Evolutionary conservation across 2,888 invertebrate species (phyloP), one percentile per base, ranked within the genome.

Genomic region (Rhagium mordax): DNA sequence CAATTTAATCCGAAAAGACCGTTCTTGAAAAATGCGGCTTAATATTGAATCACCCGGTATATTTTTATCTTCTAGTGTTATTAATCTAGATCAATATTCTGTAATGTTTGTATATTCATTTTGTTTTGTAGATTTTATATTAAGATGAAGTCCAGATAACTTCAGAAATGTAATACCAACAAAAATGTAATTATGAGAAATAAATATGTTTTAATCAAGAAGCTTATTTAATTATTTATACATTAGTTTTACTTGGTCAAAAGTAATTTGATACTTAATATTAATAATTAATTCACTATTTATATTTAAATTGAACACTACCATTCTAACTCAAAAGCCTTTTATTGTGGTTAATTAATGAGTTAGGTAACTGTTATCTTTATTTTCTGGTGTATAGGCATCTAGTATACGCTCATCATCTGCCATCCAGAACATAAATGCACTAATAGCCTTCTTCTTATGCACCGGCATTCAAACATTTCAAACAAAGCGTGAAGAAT

Each of bases 351-450:
- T 53, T 65, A 53, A 65, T 65, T 53, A 65, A 65, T 7, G 53
- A 65, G 53, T 53, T 27, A 18, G 33, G 16, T 53, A 53, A 65
- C 53, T 65, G 65, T 65, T 65, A 65, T 65, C 65, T 65, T 53
- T 33, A 53, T 65, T 65, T 65, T 65, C 51, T 65, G 65, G 65
- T 65, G 53, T 53, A 53, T 33, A 29, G 27, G n/a, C 65, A 65
- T 65, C 33, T 65, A 65, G 65, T 53, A 16, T 65, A 51, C 65
- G 65, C 65, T 65, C 65, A 65, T 65, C 65, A 65, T 53, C 65
- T 65, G 65, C 65, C 65, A 65, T 65, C 33, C 65, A 65, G 65
- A 65, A 65, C 65, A 64, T 21, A 59, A 59, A 33, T 33, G 18
- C 59, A 18, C 18, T 59, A 41, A 41, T 41, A 41, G n/a, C n/a